Evolutionary conservation across 2,888 invertebrate genomes (phyloP).

Genomic region (Orgyia antiqua): DNA sequence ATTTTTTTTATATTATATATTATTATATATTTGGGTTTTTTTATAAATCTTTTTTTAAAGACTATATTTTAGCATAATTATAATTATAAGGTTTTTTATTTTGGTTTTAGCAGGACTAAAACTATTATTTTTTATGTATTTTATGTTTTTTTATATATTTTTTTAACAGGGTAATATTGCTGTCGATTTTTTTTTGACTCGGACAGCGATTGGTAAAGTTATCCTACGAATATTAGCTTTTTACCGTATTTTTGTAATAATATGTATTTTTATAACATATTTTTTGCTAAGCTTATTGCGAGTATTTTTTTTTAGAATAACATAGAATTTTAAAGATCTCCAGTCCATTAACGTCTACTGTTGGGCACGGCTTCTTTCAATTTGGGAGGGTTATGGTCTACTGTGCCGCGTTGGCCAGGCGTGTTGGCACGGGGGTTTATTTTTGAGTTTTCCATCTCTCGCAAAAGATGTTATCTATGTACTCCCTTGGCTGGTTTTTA

Average conservation of each 20-base stretch:
- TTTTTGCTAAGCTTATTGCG: conserved; percentile 26
- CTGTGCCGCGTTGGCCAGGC: no score
- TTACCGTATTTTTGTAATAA: conserved; percentile 22
- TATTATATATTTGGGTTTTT: neutral
- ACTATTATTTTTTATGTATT: conserved; percentile 7
- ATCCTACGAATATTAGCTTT: conserved; percentile 9
- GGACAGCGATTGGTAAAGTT: neutral
- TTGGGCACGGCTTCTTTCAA: no score
- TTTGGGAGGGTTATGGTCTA: no score
- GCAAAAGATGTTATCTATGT: no score
- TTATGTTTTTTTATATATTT: neutral
- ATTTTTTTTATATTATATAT: no score
- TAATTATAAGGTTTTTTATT: no score
- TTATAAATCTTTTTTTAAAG: neutral
- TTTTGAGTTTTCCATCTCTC: no score
- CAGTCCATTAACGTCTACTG: no score
- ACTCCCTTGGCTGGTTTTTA: no score
- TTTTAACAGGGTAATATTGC: conserved; percentile 1
- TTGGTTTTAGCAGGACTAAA: conserved; percentile 40
- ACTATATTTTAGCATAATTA: neutral
- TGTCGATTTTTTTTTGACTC: no score
- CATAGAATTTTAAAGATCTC: neutral
- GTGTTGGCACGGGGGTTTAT: no score
- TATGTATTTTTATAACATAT: conserved; percentile 34
- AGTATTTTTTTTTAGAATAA: neutral